phyloP scores from a whole-genome alignment of 2,113 vertebrate species.

The Gambusia affinis region DNA sequence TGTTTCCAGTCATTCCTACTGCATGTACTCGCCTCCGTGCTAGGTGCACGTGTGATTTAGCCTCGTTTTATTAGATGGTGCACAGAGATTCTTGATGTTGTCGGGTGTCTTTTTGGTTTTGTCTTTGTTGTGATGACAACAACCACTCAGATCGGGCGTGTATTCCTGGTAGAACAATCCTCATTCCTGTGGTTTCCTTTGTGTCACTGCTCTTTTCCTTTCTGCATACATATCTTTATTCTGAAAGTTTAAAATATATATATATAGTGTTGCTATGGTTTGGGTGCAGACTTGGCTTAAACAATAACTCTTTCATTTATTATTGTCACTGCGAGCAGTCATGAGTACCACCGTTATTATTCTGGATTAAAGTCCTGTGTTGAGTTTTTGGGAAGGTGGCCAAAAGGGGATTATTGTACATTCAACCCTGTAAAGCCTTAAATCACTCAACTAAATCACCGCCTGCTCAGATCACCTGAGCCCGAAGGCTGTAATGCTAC shows the following conservation, averaged over 20 bases:
- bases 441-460: constrained; percentile 20
- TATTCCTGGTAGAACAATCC: too few species aligned
- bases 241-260: background rate
- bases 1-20: too few species aligned
- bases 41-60: too few species aligned
- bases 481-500: background rate
- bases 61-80: too few species aligned
- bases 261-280: background rate
- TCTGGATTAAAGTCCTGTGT: constrained; percentile 32
- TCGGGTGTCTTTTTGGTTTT: background rate
- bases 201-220: too few species aligned
- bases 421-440: constrained; percentile 28
- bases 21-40: too few species aligned
- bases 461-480: constrained; percentile 26
- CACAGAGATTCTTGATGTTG: too few species aligned
- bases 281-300: constrained; percentile 4
- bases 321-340: constrained; percentile 16
- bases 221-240: too few species aligned
- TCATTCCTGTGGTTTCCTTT: too few species aligned
- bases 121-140: background rate
- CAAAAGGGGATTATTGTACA: constrained; percentile 58
- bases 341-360: constrained; percentile 48
- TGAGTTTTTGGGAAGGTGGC: constrained; percentile 46
- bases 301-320: constrained; percentile 31
- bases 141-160: too few species aligned